Conservation (phyloP, 2,113 vertebrate genomes). For the Pelusios castaneus region DNA sequence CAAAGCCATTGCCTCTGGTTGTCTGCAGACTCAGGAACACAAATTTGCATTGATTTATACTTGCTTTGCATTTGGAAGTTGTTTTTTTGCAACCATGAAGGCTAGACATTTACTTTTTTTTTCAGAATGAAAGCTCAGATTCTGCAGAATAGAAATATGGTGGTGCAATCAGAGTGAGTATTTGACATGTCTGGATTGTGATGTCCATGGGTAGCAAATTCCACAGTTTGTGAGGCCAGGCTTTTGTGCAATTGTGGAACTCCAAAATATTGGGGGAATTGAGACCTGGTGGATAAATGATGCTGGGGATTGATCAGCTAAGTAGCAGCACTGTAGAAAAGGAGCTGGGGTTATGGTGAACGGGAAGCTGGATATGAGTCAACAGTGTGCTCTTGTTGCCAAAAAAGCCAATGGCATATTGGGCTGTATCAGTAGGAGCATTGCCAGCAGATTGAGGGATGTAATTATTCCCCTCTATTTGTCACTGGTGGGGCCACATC, state of each 20-base stretch:
- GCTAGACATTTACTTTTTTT: neutral
- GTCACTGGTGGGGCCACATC: too few relatives aligned
- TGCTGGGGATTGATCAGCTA: too few relatives aligned
- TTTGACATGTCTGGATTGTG: conserved; percentile 28
- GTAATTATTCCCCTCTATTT: too few relatives aligned
- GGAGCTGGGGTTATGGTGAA: too few relatives aligned
- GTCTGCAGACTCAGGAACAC: neutral
- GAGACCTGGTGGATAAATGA: conserved; percentile 19
- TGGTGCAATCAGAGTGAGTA: conserved; percentile 29
- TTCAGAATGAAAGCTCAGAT: neutral
- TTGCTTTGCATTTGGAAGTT: neutral
- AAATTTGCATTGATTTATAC: neutral
- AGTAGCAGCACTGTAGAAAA: too few relatives aligned
- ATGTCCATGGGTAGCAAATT: neutral
- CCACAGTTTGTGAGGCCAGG: neutral
- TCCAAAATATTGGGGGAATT: conserved; percentile 21
- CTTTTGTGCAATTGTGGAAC: neutral
- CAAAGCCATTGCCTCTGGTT: neutral
- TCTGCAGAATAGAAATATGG: rapidly evolving
- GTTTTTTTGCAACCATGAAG: neutral
- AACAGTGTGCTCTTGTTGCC: too few relatives aligned
- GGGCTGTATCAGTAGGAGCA: too few relatives aligned
- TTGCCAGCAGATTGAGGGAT: too few relatives aligned
- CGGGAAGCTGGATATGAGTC: too few relatives aligned
- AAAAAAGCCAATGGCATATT: too few relatives aligned